phyloP scores from a whole-genome alignment of 2,113 vertebrate genomes.

The Psilopogon haemacephalus region DNA sequence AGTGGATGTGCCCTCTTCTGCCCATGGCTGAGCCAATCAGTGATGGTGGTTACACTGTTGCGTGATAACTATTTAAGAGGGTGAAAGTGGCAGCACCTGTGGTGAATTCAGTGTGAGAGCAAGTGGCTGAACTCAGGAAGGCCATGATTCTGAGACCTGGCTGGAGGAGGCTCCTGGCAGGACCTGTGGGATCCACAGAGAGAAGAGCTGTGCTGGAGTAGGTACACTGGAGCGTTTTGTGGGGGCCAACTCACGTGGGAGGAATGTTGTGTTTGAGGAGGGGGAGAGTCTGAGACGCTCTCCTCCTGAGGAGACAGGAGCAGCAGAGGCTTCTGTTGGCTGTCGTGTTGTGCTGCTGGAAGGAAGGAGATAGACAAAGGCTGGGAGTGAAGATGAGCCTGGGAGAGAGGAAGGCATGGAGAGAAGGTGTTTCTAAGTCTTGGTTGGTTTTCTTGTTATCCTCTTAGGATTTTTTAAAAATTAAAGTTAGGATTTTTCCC shows the following conservation, averaged over 20 bases:
- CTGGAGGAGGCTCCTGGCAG: neutral
- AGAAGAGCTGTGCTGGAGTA: neutral
- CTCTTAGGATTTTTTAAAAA: neutral
- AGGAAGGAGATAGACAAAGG: neutral
- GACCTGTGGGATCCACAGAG: neutral
- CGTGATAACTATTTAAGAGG: neutral
- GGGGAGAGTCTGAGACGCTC: neutral
- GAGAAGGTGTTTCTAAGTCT: neutral
- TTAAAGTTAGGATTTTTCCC: neutral
- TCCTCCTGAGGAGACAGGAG: neutral
- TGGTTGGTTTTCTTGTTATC: neutral
- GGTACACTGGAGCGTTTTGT: neutral
- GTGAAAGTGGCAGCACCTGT: neutral
- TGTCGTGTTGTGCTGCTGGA: neutral
- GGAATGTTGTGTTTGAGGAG: neutral
- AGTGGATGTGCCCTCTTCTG: neutral
- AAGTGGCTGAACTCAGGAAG: no score
- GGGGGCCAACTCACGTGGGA: neutral
- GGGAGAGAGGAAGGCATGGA: neutral
- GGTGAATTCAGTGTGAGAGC: no score
- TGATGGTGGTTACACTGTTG: neutral
- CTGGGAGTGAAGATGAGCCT: neutral
- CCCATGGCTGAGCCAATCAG: neutral
- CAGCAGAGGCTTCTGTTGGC: no score
- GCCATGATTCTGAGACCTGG: neutral